phyloP scores from a whole-genome alignment of 2,797 vertebrate genomes.

The Pseudomugil tenellus region DNA sequence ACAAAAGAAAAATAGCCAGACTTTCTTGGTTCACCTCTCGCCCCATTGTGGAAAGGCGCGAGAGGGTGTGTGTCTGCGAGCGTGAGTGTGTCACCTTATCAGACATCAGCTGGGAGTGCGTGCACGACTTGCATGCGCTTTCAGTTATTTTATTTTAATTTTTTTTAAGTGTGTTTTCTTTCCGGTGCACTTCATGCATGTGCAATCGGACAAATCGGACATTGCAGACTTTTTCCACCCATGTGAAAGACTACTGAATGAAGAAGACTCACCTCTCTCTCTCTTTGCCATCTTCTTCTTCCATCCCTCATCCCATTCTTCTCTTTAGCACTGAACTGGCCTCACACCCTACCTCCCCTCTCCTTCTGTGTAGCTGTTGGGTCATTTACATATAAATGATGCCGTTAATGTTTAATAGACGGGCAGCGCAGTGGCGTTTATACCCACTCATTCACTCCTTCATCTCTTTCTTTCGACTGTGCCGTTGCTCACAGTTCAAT shows the following conservation, averaged over 20 bases:
- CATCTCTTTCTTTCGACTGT: conserved; percentile 83
- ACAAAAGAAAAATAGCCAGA: not conserved
- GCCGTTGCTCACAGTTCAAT: conserved; percentile 87
- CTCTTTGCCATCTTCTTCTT: conserved; percentile 6
- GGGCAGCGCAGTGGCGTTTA: conserved; percentile 78
- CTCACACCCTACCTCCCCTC: conserved; percentile 57
- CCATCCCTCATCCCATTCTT: conserved; percentile 24
- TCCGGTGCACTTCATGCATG: conserved; percentile 35
- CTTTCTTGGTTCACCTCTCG: conserved; percentile 13
- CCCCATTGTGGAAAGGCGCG: conserved; percentile 40
- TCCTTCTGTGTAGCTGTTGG: conserved; percentile 71
- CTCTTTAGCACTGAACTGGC: conserved; percentile 30
- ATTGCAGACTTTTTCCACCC: conserved; percentile 67
- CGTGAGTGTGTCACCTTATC: conserved; percentile 53
- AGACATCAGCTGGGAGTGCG: conserved; percentile 69
- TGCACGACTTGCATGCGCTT: conserved; percentile 35
- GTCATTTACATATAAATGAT: conserved; percentile 89
- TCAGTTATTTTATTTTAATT: conserved; percentile 30
- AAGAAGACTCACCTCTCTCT: conserved; percentile 59
- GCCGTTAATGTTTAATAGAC: conserved; percentile 88
- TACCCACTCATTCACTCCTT: conserved; percentile 63
- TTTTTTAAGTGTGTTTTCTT: not conserved
- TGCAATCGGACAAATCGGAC: conserved; percentile 50
- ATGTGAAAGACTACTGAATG: conserved; percentile 79
- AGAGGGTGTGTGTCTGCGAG: conserved; percentile 48